Evolutionary conservation across 2,888 invertebrate genomes (phyloP).

Genomic region (Clusia tigrina): DNA sequence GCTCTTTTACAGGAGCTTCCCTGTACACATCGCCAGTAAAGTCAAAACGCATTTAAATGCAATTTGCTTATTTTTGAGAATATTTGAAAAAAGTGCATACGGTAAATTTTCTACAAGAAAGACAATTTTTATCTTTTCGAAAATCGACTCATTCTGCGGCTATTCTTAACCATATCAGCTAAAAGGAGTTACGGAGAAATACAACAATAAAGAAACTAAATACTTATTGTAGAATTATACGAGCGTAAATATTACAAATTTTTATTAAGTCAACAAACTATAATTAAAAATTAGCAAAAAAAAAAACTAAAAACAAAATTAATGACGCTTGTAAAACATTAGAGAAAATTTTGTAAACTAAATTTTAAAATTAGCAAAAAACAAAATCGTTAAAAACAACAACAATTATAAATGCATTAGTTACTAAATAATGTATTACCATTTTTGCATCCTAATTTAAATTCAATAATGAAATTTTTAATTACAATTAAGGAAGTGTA

Average conservation of each 20-base stretch:
- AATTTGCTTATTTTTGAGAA: no score
- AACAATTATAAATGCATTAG: not conserved
- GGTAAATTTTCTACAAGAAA: no score
- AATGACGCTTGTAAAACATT: slow-evolving; percentile 18
- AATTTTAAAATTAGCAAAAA: slow-evolving; percentile 13
- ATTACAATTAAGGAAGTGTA: no score
- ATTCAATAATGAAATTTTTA: no score
- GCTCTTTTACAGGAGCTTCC: no score
- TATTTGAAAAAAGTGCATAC: no score
- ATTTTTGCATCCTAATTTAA: not conserved
- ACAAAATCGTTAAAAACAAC: slow-evolving; percentile 18
- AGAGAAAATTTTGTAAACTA: slow-evolving; percentile 6
- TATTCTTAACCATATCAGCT: slow-evolving; percentile 53
- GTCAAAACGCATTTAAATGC: no score
- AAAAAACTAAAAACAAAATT: slow-evolving; percentile 15
- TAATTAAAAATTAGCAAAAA: slow-evolving; percentile 23
- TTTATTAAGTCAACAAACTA: slow-evolving; percentile 13
- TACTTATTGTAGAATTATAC: slow-evolving; percentile 22
- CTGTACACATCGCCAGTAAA: no score
- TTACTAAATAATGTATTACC: no score
- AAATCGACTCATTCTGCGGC: slow-evolving; percentile 37
- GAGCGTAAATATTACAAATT: slow-evolving; percentile 18
- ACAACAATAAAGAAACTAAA: slow-evolving; percentile 34
- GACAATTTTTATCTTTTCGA: no score
- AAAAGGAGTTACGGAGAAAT: slow-evolving; percentile 37